Percentiles rank a stretch among this genome's conserved stretches.
phyloP scores from a whole-genome alignment of 2,113 vertebrate species.

The Maccullochella peelii region DNA sequence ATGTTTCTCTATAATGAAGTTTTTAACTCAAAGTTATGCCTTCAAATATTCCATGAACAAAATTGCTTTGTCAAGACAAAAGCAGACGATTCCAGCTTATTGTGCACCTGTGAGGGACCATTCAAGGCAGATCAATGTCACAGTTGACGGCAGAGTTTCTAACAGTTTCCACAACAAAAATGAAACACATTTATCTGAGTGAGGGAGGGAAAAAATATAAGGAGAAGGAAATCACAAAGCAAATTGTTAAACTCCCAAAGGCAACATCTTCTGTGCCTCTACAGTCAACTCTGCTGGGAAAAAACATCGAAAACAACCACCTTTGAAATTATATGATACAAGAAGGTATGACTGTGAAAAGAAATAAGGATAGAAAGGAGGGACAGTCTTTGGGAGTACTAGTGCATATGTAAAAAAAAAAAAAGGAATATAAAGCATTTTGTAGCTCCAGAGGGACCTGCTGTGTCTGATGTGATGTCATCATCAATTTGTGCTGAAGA shows the following conservation, averaged over 20 bases:
- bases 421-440: too few relatives aligned
- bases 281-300: background rate
- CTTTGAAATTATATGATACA: slow-evolving; percentile 21
- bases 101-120: background rate
- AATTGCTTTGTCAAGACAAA: background rate
- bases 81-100: background rate
- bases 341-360: slow-evolving; percentile 23
- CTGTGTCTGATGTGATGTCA: too few relatives aligned
- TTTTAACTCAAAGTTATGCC: background rate
- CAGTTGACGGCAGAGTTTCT: background rate
- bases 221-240: slow-evolving; percentile 29
- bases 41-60: background rate
- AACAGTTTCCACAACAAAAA: slow-evolving; percentile 22
- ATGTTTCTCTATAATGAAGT: background rate
- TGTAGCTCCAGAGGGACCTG: too few relatives aligned
- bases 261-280: slow-evolving; percentile 17
- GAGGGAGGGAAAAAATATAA: slow-evolving; percentile 16
- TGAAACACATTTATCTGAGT: slow-evolving; percentile 34
- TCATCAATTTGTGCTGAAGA: too few relatives aligned
- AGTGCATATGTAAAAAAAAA: too few relatives aligned
- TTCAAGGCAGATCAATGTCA: slow-evolving; percentile 2
- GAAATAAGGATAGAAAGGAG: background rate
- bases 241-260: slow-evolving; percentile 25
- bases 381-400: background rate
- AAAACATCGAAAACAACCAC: background rate